Evolutionary conservation across 1,140 invertebrate species (phyloP), one percentile per base, ranked within the genome.

Genomic region (Platyscapa corneri): DNA sequence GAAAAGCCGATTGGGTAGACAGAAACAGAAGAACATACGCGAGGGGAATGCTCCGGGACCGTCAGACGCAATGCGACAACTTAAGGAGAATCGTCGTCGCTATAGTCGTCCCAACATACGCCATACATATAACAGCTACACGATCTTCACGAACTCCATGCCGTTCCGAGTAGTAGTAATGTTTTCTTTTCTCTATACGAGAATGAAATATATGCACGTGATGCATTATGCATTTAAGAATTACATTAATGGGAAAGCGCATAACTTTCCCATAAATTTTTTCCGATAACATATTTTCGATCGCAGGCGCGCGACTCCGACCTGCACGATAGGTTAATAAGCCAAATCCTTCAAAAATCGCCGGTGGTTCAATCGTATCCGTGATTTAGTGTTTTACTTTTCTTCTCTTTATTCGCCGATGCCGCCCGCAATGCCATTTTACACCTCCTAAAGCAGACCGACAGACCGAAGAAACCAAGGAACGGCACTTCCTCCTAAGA

Each of bases 211-310:
- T 86, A 82, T 34, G 79, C 72, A 53, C 56, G 49, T 76, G 84
- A 78, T 82, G 72, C 64, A 86, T 86, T 77, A 86, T 86, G 74
- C 74, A 67, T 64, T 72, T 42, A 14, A 64, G 84, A 82, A 82
- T 67, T 78, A 82, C 80, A 65, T 86, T 86, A 86, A 86, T 82
- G 64, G 84, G 79, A 82, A 82, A 86, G 80, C 70, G 72, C 80
- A 80, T 5, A 60, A 56, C 74, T 86, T 86, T 86, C 84, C 74
- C 84, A 82, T 82, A 82, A 86, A 82, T 70, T 77, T 72, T 78
- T 77, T 75, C 12, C 46, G 34, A 72, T 42, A 78, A 72, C 46
- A 18, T 70, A 65, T 64, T 77, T 49, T 72, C n/a, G 42, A 37
- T 20, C 67, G 80, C 6, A 16, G 46, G 12, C 77, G 56, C 27